Evolutionary conservation across 2,113 vertebrate genomes (phyloP).

Genomic region (Chrysochloris asiatica): DNA sequence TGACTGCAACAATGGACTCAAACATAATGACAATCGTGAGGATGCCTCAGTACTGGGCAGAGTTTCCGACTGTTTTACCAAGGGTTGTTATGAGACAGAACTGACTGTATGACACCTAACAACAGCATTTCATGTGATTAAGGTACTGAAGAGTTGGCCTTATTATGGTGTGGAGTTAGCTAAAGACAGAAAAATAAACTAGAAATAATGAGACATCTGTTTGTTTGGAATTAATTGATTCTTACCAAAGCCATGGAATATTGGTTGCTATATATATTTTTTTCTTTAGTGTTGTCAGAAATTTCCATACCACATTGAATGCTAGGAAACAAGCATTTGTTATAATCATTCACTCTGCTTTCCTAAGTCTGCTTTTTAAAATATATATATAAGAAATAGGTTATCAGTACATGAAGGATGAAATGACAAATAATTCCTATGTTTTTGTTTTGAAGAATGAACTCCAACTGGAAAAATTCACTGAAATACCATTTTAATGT

Average conservation of each 20-base stretch:
- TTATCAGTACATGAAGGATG: neutral
- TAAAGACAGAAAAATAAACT: neutral
- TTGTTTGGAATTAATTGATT: neutral
- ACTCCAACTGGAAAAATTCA: slow-evolving; percentile 1
- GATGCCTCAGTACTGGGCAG: no score
- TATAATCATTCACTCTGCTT: neutral
- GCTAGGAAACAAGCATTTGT: neutral
- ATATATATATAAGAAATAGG: neutral
- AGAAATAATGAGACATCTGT: neutral
- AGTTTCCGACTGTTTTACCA: no score
- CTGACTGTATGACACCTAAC: no score
- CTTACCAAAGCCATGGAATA: neutral
- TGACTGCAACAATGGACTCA: no score
- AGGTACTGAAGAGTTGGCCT: neutral
- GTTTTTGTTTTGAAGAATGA: slow-evolving; percentile 22
- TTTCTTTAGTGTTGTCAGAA: neutral
- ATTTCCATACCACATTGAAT: neutral
- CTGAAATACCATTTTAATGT: neutral
- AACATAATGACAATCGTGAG: no score
- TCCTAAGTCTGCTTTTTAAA: neutral
- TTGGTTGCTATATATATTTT: neutral
- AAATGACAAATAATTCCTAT: neutral
- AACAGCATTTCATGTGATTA: neutral
- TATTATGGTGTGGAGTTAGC: neutral
- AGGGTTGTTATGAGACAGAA: neutral